Evolutionary conservation across 2,888 invertebrate genomes (phyloP), one percentile per base, ranked within the genome.

Genomic region (Lampropteryx suffumata): DNA sequence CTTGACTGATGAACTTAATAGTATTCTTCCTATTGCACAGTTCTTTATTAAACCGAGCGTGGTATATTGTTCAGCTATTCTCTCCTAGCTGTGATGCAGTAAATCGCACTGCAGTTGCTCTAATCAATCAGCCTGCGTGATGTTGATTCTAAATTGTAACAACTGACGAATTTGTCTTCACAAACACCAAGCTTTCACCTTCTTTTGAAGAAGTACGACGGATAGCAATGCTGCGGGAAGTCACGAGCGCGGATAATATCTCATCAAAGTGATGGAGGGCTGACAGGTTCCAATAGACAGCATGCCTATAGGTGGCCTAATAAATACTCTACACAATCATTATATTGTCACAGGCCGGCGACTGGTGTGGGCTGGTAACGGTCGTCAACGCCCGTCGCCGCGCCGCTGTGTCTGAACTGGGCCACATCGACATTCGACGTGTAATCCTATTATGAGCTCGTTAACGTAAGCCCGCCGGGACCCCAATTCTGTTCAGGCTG

Each of bases 381-480:
- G 62, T 56, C 35, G 48, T 33, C 48, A 46, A 30, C 43, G 50
- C 63, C 55, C 57, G 61, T 75, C 84, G 61, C 75, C 84, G 80
- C 79, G 80, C 84, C 79, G 72, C 72, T 68, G 56, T 68, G 56
- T 61, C 55, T 71, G 69, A 88, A 84, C 82, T 86, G 80, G 89
- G 82, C 76, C 88, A 76, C 76, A 67, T 76, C 66, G 71, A 69
- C 71, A 77, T 77, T n/a, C n/a, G n/a, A n/a, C n/a, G 77, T 76
- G 81, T 87, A 88, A 89, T 89, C 88, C 82, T 83, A 87, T 87
- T 89, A 87, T 75, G 79, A 81, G 75, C 85, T 88, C 83, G 86
- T 87, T 87, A 87, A 79, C 80, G 75, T 79, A 79, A 88, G 87
- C 82, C 81, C 65, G 67, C 69, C 70, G 69, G 68, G 74, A 76